A percentile compares a stretch with the other conserved stretches of the same genome.
phyloP scores from a whole-genome alignment of 2,113 vertebrate genomes.

The Osmerus eperlanus region DNA sequence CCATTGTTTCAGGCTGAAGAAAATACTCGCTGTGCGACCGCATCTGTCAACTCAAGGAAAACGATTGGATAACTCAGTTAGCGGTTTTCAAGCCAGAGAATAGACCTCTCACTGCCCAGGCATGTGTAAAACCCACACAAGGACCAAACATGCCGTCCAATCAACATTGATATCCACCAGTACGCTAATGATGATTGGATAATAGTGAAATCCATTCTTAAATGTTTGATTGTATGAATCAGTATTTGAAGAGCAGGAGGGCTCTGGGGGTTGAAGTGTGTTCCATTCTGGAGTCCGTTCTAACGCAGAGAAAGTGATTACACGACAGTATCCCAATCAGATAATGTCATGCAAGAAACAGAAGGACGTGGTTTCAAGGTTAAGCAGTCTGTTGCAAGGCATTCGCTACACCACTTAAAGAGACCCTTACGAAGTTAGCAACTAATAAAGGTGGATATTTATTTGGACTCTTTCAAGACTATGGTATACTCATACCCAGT shows the following conservation, averaged over 20 bases:
- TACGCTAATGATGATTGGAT: not conserved
- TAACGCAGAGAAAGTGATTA: not conserved
- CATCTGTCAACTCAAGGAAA: slow-evolving; percentile 33
- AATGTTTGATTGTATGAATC: not conserved
- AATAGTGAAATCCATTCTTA: not conserved
- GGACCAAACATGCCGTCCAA: no score
- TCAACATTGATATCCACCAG: not conserved
- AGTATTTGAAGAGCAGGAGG: not conserved
- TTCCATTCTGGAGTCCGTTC: not conserved
- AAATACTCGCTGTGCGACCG: slow-evolving; percentile 26
- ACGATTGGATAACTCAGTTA: not conserved
- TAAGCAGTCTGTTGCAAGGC: not conserved
- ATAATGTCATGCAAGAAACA: not conserved
- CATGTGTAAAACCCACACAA: not conserved
- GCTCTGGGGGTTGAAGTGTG: not conserved
- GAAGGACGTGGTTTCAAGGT: slow-evolving; percentile 12
- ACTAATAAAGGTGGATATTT: not conserved
- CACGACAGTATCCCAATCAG: slow-evolving; percentile 1
- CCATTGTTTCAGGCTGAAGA: not conserved
- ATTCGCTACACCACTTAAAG: not conserved
- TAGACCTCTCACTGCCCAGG: not conserved
- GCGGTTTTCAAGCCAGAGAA: not conserved
- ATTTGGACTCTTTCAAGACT: no score
- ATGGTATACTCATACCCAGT: not conserved
- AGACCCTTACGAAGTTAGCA: not conserved